Evolutionary conservation across 2,888 invertebrate genomes (phyloP).

Genomic region (Limnephilus auricula): DNA sequence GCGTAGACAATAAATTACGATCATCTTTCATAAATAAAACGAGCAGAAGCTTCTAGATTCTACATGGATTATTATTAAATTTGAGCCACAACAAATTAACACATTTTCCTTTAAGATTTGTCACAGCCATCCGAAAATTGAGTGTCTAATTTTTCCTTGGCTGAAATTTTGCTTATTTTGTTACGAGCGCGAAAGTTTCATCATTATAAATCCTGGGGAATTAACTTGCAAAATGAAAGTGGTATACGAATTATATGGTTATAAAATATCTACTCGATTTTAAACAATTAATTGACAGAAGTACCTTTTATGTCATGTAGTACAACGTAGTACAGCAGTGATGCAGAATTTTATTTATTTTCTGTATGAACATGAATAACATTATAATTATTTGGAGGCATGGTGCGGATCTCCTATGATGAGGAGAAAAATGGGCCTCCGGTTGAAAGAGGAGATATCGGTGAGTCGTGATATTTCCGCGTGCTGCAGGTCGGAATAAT

Average conservation of each 20-base stretch:
- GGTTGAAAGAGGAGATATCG: no score
- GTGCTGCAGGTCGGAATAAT: no score
- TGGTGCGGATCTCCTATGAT: no score
- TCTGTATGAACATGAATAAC: no score
- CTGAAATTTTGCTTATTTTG: not conserved
- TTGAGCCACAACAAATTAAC: not conserved
- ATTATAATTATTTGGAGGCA: no score
- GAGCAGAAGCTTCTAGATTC: not conserved
- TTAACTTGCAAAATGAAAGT: not conserved
- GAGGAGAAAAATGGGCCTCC: no score
- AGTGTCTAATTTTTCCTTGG: not conserved
- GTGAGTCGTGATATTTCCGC: no score
- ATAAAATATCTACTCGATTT: slow-evolving; percentile 11
- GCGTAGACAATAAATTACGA: not conserved
- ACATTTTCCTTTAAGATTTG: not conserved
- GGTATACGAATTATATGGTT: slow-evolving; percentile 4
- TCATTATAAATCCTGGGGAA: not conserved
- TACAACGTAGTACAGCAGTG: no score
- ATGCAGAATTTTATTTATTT: no score
- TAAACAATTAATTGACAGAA: not conserved
- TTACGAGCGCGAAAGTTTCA: not conserved
- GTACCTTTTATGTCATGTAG: no score
- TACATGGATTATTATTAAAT: slow-evolving; percentile 17
- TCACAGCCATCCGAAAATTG: not conserved
- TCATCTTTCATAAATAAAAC: not conserved